A percentile compares a stretch with the other conserved stretches of the same genome.
These are phyloP conservation scores for Drosophila dives DNA, from an alignment of 2,888 invertebrate genomes.

Conservation along the genomic window DNA sequence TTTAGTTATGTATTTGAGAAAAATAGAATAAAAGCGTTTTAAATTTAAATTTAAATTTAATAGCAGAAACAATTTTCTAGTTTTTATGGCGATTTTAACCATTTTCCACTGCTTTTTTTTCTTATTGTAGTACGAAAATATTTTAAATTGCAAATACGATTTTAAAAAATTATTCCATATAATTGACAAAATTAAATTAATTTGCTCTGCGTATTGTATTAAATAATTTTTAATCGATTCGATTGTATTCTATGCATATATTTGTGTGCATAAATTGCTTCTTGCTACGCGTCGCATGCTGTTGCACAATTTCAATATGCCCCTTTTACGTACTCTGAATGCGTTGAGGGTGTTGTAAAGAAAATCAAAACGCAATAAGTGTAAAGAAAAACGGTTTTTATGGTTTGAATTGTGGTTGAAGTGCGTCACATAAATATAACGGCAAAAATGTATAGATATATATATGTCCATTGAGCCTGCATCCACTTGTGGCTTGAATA, in stretches of 20 bases:
- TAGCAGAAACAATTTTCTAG: background rate
- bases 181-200: background rate
- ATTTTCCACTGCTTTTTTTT: background rate
- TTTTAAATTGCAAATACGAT: background rate
- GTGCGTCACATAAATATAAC: slow-evolving; percentile 24
- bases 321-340: background rate
- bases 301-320: background rate
- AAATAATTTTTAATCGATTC: no score
- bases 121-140: background rate
- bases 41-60: background rate
- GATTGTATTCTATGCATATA: background rate
- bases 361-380: slow-evolving; percentile 49
- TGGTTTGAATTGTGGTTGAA: slow-evolving; percentile 2
- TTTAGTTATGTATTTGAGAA: background rate
- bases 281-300: no score
- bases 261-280: background rate
- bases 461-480: slow-evolving; percentile 27
- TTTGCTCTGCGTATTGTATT: background rate
- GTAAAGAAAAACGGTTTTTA: slow-evolving; percentile 22
- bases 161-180: background rate
- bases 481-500: slow-evolving; percentile 22
- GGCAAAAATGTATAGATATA: slow-evolving; percentile 8
- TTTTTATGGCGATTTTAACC: background rate
- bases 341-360: slow-evolving; percentile 5
- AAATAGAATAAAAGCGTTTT: background rate